phyloP scores from a whole-genome alignment of 1,140 invertebrate species.

The Brachystomella parvula region DNA sequence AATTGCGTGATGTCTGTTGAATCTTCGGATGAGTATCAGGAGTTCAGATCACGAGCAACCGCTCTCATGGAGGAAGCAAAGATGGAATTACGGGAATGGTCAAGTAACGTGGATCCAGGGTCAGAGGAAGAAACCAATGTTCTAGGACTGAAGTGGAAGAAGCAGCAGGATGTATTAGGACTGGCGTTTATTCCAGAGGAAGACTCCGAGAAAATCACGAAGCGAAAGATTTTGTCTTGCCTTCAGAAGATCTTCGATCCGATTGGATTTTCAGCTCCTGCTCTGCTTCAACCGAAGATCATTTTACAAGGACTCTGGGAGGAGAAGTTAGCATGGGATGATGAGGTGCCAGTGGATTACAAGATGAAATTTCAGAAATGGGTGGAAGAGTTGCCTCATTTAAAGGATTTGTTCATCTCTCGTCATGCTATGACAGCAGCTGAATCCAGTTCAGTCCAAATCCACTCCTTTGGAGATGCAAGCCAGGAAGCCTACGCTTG shows the following conservation, averaged over 20 bases:
- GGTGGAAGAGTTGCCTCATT: background rate
- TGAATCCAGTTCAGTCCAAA: background rate
- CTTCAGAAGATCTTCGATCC: background rate
- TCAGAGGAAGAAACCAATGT: background rate
- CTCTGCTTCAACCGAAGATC: background rate
- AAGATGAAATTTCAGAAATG: background rate
- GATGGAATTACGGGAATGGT: constrained; percentile 41
- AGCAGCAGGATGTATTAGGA: background rate
- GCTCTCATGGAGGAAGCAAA: constrained; percentile 32
- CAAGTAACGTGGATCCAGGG: constrained; percentile 12
- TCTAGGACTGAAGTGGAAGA: background rate
- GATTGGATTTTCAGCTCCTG: background rate
- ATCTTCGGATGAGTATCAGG: constrained; percentile 28
- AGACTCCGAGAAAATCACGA: background rate
- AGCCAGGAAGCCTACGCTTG: constrained; percentile 9
- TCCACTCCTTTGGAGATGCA: constrained; percentile 18
- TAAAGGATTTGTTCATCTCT: background rate
- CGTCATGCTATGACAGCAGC: background rate
- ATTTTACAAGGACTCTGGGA: constrained; percentile 3
- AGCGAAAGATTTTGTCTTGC: background rate
- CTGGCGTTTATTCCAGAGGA: background rate
- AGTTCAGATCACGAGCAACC: constrained; percentile 31
- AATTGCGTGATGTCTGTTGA: constrained; percentile 38
- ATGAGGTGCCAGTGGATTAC: background rate
- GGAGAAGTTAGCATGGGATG: background rate